Evolutionary conservation across 1,140 invertebrate genomes (phyloP).

Genomic region (Papilio glaucus): DNA sequence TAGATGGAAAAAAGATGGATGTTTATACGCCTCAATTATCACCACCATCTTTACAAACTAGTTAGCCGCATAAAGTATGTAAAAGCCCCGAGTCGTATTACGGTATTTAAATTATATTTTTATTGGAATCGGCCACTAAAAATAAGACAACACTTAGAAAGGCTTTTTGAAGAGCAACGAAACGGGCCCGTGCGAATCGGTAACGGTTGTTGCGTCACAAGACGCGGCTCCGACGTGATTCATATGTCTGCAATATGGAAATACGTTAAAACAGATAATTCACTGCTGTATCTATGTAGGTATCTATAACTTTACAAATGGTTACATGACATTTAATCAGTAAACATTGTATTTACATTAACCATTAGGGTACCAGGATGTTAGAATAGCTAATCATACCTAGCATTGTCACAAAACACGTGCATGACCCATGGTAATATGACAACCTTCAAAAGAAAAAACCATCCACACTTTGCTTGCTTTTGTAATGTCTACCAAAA

Average conservation of each 20-base stretch:
- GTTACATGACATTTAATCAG: background rate
- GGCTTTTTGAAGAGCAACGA: conserved; percentile 24
- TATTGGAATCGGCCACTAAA: background rate
- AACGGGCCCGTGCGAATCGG: conserved; percentile 40
- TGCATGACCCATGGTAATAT: background rate
- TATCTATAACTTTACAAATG: background rate
- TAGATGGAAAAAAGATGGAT: too few species aligned
- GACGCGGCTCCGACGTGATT: conserved; percentile 27
- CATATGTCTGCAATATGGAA: conserved; percentile 27
- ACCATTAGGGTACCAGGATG: background rate
- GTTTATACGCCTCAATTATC: too few species aligned
- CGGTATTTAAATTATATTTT: conserved; percentile 20
- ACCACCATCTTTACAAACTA: too few species aligned
- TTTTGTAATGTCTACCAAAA: background rate
- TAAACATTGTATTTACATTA: conserved; percentile 11
- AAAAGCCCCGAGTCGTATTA: background rate
- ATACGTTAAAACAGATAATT: conserved; percentile 27
- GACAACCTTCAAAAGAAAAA: background rate
- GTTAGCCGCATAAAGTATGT: too few species aligned
- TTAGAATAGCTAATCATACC: background rate
- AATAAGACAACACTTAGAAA: conserved; percentile 25
- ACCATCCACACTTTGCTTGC: background rate
- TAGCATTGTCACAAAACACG: background rate
- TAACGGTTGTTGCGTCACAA: conserved; percentile 44
- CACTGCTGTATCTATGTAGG: background rate